Evolutionary conservation across 1,140 invertebrate species (phyloP), one percentile per base, ranked within the genome.

Genomic region (Macrobrachium rosenbergii): DNA sequence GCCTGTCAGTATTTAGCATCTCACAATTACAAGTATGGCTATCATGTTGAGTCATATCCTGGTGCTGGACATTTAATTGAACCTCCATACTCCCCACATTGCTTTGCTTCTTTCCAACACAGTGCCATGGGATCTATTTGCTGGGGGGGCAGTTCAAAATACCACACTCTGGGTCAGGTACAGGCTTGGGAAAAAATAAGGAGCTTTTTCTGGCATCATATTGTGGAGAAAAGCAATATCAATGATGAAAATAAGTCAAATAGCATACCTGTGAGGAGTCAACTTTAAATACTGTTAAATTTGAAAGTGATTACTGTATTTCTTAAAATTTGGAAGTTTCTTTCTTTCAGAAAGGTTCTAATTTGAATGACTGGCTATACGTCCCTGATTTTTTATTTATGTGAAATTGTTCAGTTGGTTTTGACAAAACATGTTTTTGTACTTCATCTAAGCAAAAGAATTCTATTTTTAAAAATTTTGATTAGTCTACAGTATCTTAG

Each of bases 71-170:
- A 77, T 11, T 19, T 77, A 2, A 12, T 77, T 14, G 75, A 77
- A 52, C 75, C 75, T 14, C 75, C 75, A 0, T 77, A 77, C 43
- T 77, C 75, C 0, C 6, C 52, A 5, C 52, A 52, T n/a, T 77
- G 75, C n/a, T 77, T 19, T 14, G 75, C 75, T 43, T 77, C 75
- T 6, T 77, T 77, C 45, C 75, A 77, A 52, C 75, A 77, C 43
- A 52, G 14, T 45, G 12, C n/a, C 0, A 58, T 58, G 45, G n/a
- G 28, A 45, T 16, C n/a, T 21, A 21, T 59, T 16, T 21, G 52
- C 17, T 77, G 75, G 75, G 75, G 75, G 0, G 75, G 75, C 10
- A 52, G 5, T 14, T 1, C 16, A 28, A 77, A 77, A n/a, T 77
- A 43, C 21, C 75, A 77, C 75, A 52, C 45, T n/a, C 5, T 52